Evolutionary conservation across 2,797 vertebrate genomes (phyloP).

Genomic region (Luscinia luscinia): DNA sequence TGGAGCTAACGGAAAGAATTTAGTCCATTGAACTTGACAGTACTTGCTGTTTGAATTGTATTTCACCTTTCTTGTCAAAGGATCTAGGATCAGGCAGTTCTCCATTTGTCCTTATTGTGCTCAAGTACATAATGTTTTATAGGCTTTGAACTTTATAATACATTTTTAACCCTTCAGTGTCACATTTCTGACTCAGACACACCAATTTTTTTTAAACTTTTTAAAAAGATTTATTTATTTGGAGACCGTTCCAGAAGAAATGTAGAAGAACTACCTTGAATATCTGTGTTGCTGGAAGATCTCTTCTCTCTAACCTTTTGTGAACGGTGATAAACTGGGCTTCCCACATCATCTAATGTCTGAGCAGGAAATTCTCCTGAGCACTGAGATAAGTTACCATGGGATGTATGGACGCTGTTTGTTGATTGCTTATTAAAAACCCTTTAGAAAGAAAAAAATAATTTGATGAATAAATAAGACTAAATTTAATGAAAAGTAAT

Average conservation of each 20-base stretch:
- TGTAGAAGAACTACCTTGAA: slow-evolving; percentile 82
- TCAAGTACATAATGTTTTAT: neutral
- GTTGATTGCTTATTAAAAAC: slow-evolving; percentile 82
- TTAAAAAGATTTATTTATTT: neutral
- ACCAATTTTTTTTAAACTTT: neutral
- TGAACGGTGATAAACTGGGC: slow-evolving; percentile 75
- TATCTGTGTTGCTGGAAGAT: slow-evolving; percentile 87
- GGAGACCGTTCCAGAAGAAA: neutral
- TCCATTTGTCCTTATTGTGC: neutral
- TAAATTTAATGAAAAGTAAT: neutral
- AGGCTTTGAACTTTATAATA: neutral
- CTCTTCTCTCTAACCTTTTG: slow-evolving; percentile 86
- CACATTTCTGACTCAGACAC: neutral
- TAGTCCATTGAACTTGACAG: neutral
- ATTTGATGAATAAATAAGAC: neutral
- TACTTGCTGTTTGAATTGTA: neutral
- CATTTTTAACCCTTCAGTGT: neutral
- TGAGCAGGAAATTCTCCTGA: slow-evolving; percentile 82
- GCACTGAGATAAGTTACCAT: slow-evolving; percentile 85
- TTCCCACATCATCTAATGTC: slow-evolving; percentile 84
- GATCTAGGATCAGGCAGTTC: neutral
- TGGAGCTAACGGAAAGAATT: neutral
- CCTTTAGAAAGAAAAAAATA: slow-evolving; percentile 73
- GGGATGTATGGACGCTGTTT: slow-evolving; percentile 80
- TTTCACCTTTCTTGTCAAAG: neutral